phyloP scores from a whole-genome alignment of 2,797 vertebrate species.

The Danio kyathit region DNA sequence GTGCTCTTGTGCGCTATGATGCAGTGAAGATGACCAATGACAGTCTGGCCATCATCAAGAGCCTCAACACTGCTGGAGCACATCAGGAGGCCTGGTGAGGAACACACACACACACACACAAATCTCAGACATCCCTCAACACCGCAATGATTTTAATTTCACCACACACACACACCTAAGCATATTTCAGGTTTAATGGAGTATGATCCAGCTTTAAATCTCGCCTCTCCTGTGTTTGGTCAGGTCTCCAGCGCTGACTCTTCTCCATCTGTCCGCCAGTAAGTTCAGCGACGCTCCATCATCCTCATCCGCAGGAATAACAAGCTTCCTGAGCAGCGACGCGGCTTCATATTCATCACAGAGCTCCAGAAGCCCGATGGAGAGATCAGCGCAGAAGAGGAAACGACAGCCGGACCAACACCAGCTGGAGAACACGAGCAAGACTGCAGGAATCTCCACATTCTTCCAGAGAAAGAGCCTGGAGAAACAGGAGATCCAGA shows the following conservation, averaged over 20 bases:
- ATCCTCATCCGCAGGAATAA: slow-evolving; percentile 79
- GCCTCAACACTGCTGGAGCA: slow-evolving; percentile 86
- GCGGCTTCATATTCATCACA: slow-evolving; percentile 70
- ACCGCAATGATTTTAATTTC: too few species aligned
- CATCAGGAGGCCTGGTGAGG: slow-evolving; percentile 91
- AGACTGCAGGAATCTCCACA: slow-evolving; percentile 66
- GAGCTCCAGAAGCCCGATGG: slow-evolving; percentile 84
- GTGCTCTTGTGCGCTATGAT: slow-evolving; percentile 86
- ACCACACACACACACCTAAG: too few species aligned
- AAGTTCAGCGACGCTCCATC: slow-evolving; percentile 85
- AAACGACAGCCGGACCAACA: slow-evolving; percentile 50
- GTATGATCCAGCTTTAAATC: too few species aligned
- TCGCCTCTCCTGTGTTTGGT: not conserved
- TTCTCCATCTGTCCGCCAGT: slow-evolving; percentile 87
- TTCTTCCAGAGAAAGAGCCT: slow-evolving; percentile 76
- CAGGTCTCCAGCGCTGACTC: slow-evolving; percentile 90
- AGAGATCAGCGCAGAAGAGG: slow-evolving; percentile 83
- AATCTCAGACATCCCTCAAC: too few species aligned
- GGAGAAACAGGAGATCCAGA: slow-evolving; percentile 57
- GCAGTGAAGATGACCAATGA: slow-evolving; percentile 88
- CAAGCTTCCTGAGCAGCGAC: slow-evolving; percentile 84
- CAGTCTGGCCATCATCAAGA: slow-evolving; percentile 88
- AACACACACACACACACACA: too few species aligned
- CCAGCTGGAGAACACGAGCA: too few species aligned
- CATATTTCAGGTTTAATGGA: too few species aligned